Percentiles rank a stretch among this genome's conserved stretches.
These are phyloP conservation scores for Baccha elongata DNA, from an alignment of 2,888 invertebrate genomes.

Conservation along the genomic window DNA sequence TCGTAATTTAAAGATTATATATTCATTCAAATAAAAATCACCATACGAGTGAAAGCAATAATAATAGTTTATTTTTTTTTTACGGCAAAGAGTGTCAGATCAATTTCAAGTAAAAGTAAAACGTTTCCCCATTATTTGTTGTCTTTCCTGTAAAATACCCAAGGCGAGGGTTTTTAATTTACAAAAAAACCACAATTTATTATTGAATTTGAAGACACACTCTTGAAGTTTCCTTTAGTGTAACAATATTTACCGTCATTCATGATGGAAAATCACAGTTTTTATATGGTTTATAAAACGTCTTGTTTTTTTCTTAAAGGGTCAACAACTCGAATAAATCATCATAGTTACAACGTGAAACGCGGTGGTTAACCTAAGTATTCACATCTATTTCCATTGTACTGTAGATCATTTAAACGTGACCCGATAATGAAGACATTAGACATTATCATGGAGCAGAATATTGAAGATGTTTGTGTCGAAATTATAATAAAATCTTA, in stretches of 20 bases:
- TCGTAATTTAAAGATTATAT: neutral
- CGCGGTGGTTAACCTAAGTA: neutral
- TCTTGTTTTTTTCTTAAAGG: constrained; percentile 38
- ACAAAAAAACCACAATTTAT: constrained; percentile 29
- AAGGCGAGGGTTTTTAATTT: constrained; percentile 14
- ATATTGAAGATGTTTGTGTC: constrained; percentile 29
- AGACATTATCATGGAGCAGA: constrained; percentile 37
- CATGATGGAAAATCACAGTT: constrained; percentile 22
- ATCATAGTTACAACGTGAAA: neutral
- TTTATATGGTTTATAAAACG: constrained; percentile 1
- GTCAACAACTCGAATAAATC: constrained; percentile 59
- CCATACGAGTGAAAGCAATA: constrained; percentile 28
- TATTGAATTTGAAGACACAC: constrained; percentile 26
- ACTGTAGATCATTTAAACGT: constrained; percentile 33
- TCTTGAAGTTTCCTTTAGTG: constrained; percentile 4
- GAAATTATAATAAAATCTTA: constrained; percentile 29
- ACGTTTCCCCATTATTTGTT: constrained; percentile 16
- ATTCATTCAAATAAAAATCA: constrained; percentile 4
- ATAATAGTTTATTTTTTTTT: neutral
- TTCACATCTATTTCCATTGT: neutral
- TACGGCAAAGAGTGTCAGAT: constrained; percentile 23
- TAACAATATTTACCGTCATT: constrained; percentile 9
- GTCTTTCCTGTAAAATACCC: neutral
- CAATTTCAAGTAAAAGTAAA: constrained; percentile 32
- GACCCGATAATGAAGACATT: constrained; percentile 44